A percentile compares a stretch with the other conserved stretches of the same genome.
Evolutionary conservation across 2,797 vertebrate species (phyloP).

Genomic region (Stomatorhinus walkeri): DNA sequence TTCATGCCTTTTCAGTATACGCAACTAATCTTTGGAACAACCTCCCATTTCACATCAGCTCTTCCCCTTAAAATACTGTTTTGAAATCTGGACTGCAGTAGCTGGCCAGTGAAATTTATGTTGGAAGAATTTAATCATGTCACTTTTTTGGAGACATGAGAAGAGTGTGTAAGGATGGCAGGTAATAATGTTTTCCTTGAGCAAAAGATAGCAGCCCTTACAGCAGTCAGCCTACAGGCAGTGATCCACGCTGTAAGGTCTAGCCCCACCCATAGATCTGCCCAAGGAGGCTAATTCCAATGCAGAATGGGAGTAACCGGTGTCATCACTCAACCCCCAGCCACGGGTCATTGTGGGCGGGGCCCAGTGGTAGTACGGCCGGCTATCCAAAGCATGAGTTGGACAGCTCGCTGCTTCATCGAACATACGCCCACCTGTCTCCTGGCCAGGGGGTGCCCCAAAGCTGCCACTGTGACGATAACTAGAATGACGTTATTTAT

Average conservation of each 20-base stretch:
- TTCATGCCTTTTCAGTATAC: not conserved
- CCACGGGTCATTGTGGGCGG: not conserved
- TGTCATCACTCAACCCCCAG: not conserved
- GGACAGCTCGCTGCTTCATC: too few species aligned
- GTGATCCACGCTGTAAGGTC: not conserved
- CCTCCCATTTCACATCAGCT: not conserved
- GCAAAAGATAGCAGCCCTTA: not conserved
- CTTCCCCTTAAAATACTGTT: not conserved
- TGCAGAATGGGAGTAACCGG: not conserved
- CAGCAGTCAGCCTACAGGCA: not conserved
- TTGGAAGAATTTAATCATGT: not conserved
- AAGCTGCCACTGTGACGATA: not conserved
- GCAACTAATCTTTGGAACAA: not conserved
- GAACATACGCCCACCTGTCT: too few species aligned
- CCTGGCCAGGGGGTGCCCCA: not conserved
- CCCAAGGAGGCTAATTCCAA: not conserved
- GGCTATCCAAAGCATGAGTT: too few species aligned
- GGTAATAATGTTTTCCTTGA: not conserved
- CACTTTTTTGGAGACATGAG: not conserved
- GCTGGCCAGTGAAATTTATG: not conserved
- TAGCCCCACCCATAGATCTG: not conserved
- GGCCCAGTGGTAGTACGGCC: too few species aligned
- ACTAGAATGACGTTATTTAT: not conserved
- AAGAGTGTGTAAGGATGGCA: not conserved
- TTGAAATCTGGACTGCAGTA: not conserved